Evolutionary conservation across 1,140 invertebrate species (phyloP).

Genomic region (Mesaphorura yosii): DNA sequence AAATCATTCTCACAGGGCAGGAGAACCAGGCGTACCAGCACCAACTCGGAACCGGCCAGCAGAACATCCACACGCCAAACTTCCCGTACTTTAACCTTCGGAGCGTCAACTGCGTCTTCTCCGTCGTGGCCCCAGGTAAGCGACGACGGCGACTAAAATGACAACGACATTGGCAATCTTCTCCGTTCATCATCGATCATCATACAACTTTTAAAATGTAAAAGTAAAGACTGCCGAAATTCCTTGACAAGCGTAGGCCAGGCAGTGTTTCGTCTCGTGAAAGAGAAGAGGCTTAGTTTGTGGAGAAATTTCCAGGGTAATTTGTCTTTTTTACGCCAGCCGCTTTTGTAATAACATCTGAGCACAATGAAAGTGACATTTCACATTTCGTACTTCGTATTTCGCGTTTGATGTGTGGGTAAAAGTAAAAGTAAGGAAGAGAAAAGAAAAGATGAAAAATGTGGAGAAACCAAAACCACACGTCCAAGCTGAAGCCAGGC

Average conservation of each 20-base stretch:
- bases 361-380: too few relatives aligned
- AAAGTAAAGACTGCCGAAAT: not conserved
- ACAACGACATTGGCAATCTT: too few relatives aligned
- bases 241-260: not conserved
- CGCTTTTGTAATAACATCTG: not conserved
- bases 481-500: too few relatives aligned
- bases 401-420: too few relatives aligned
- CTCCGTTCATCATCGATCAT: not conserved
- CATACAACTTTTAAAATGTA: not conserved
- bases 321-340: not conserved
- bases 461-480: too few relatives aligned
- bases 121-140: conserved; percentile 48
- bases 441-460: too few relatives aligned
- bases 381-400: too few relatives aligned
- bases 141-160: not conserved
- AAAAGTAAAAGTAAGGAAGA: too few relatives aligned
- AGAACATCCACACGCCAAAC: conserved; percentile 45
- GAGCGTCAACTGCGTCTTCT: conserved; percentile 52
- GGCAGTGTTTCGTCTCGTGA: not conserved
- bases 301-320: not conserved
- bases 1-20: conserved; percentile 26
- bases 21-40: too few relatives aligned
- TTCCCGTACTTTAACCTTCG: conserved; percentile 54
- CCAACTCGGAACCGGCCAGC: conserved; percentile 4
- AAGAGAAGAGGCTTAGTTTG: not conserved